Conservation (phyloP, 2,888 invertebrate species). For the Crepidodera aurea region DNA sequence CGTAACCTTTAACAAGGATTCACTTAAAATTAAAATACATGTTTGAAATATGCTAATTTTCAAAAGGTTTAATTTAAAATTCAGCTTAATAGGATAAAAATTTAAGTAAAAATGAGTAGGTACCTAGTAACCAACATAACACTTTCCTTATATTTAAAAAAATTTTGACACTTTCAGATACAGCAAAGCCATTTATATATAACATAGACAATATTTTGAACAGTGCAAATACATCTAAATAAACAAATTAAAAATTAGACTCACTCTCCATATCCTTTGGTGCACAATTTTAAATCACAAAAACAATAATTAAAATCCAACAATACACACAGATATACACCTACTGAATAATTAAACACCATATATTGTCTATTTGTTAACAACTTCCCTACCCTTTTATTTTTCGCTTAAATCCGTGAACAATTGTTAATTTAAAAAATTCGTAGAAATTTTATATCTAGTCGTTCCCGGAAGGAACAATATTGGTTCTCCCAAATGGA, state of each 20-base stretch:
- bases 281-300: slow-evolving; percentile 1
- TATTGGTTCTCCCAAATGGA: neutral
- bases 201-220: no score
- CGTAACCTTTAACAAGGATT: no score
- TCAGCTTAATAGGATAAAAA: no score
- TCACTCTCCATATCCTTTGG: neutral
- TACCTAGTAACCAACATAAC: no score
- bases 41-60: no score
- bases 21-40: no score
- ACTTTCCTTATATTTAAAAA: no score
- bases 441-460: neutral
- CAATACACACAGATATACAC: neutral
- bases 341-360: neutral
- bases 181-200: no score
- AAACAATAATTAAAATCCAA: neutral
- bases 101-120: no score
- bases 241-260: slow-evolving; percentile 11
- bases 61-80: no score
- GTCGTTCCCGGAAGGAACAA: neutral
- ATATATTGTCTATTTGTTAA: neutral
- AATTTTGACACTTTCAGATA: no score
- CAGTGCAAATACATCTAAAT: no score
- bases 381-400: neutral
- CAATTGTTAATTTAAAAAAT: neutral
- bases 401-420: neutral